Base-by-base conservation (phyloP, 1,140 invertebrate genomes). In the Orussus abietinus region DNA sequence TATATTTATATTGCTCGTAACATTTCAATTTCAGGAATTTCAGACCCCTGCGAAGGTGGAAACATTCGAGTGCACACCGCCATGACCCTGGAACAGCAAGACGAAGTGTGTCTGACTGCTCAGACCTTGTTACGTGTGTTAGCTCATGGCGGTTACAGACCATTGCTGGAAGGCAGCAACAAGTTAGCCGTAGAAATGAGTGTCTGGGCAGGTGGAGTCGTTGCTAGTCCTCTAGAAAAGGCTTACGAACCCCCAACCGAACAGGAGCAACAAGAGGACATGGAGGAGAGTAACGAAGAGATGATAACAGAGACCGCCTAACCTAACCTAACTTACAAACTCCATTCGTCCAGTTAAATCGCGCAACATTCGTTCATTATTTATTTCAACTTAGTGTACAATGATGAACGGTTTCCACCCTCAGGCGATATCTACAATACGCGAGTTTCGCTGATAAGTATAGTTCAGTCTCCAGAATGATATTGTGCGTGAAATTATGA, bases 21-120 rank as follows among this genome's bases (percentile, higher is more conserved):
- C 11, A n/a, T 5, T 32, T 12, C 11, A 12, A 2, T 11, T n/a
- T n/a, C 67, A 61, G 83, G 83, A 20, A 91, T 96, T 49, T 86
- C 86, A 0, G 94, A 97, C 75, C 94, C 93, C 4, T 96, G 92
- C 68, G 92, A 97, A 66, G 85, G 85, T 26, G 89, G 88, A 1
- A 87, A 86, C 48, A 84, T 90, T 19, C 79, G 93, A 10, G 89
- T 96, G 3, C 94, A 98, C 63, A 92, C 90, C 13, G 82, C 85
- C 1, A 86, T 98, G 77, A 84, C 88, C 0, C 74, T 96, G n/a
- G 91, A 95, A 59, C 91, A 98, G 66, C 92, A 96, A 74, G 96
- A 98, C 75, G 74, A 85, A 32, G 89, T 95, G 32, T 96, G 94
- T 60, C 80, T 91, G 54, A 95, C 94, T 14, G 90, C 93, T 2